Percentiles rank a stretch among this genome's conserved stretches.
phyloP scores from a whole-genome alignment of 92 coral and sea anemone genomes.

The Isaurus tuberculatus region DNA sequence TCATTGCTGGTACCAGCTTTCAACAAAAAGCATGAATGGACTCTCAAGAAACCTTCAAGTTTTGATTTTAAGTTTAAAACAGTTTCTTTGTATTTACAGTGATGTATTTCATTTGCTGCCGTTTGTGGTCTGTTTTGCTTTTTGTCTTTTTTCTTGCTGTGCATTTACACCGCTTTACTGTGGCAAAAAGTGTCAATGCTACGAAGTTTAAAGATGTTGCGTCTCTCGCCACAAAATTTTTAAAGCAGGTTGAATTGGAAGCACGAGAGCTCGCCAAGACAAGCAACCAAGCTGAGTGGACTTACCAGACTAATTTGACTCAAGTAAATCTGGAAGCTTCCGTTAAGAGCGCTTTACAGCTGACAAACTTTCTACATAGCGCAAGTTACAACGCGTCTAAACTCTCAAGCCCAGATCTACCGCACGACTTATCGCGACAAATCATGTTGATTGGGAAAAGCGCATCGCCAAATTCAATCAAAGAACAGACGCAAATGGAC shows the following conservation, averaged over 20 bases:
- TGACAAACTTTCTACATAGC: constrained; percentile 67
- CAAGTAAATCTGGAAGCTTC: constrained; percentile 66
- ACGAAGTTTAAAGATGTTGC: constrained; percentile 62
- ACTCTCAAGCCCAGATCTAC: constrained; percentile 72
- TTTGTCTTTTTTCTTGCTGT: constrained; percentile 4
- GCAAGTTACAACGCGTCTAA: constrained; percentile 87
- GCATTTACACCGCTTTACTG: background rate
- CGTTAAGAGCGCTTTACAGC: constrained; percentile 72
- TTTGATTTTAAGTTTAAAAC: background rate
- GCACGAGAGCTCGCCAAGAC: constrained; percentile 58
- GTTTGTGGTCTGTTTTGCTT: constrained; percentile 10
- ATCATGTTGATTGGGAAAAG: constrained; percentile 86
- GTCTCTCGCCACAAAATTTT: constrained; percentile 70
- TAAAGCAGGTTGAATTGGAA: constrained; percentile 64
- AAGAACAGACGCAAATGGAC: constrained; percentile 70
- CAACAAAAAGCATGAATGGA: background rate
- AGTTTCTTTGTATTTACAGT: background rate
- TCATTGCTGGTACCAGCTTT: constrained; percentile 38
- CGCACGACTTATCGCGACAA: constrained; percentile 86
- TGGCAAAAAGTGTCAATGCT: constrained; percentile 5
- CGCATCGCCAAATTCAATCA: constrained; percentile 78
- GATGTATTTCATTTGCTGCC: constrained; percentile 11
- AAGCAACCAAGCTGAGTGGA: constrained; percentile 78
- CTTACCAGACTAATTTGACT: constrained; percentile 78
- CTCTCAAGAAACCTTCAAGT: background rate